A percentile compares a stretch with the other conserved stretches of the same genome.
Conservation (phyloP, 2,113 vertebrate species). For the Urocynchramus pylzowi region DNA sequence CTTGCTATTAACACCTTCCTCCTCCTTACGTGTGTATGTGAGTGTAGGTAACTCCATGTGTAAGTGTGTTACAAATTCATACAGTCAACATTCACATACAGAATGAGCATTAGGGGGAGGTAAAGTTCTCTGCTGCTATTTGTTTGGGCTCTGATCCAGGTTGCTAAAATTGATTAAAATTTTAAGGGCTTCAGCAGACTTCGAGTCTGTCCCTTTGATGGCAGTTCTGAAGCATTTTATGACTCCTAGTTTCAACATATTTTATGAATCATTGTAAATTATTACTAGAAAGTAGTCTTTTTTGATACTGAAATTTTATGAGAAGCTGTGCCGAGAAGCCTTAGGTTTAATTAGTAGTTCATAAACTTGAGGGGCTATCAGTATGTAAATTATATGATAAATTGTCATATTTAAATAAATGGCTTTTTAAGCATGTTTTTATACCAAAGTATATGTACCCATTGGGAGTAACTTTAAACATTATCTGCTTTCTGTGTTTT, state of each 20-base stretch:
- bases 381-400: neutral
- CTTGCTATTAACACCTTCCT: neutral
- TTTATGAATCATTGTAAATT: neutral
- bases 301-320: neutral
- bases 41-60: neutral
- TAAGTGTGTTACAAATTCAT: neutral
- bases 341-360: neutral
- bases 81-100: neutral
- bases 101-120: neutral
- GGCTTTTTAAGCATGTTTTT: neutral
- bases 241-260: neutral
- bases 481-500: neutral
- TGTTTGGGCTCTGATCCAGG: neutral
- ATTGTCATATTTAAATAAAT: constrained; percentile 22
- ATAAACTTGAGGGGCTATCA: neutral
- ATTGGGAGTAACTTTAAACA: neutral
- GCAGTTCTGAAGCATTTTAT: neutral
- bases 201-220: neutral
- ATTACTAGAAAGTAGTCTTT: neutral
- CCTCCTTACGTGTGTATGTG: neutral
- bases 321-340: neutral
- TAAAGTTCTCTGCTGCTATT: neutral
- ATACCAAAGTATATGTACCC: neutral
- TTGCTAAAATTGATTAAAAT: neutral
- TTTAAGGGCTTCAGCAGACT: neutral